Evolutionary conservation across 2,888 invertebrate species (phyloP), one percentile per base, ranked within the genome.

Genomic region (Seladonia tumulorum): DNA sequence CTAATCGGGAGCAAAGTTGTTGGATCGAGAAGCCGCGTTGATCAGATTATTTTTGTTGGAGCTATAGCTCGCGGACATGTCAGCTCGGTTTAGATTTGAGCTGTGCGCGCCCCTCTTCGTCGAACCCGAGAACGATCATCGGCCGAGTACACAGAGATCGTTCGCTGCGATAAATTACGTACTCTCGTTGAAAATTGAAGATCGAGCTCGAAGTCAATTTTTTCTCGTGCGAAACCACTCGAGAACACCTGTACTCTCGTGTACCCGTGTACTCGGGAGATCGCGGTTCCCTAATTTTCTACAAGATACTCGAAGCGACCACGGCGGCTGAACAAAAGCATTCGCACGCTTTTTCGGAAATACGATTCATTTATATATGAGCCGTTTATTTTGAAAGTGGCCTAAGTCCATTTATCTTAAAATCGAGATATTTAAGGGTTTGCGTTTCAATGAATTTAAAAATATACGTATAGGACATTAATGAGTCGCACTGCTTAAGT

Each of bases 1-100:
- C 66, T 87, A 83, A 68, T 39, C 76, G 86, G 80, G 79, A 84
- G 84, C 81, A 89, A 89, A 73, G 83, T 87, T 87, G 86, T 89
- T 79, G 63, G 70, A 66, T 39, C 57, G 79, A 49, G 73, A 81
- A 18, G 25, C 75, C 87, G 79, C 87, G 79, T 80, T 47, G 35
- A 71, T 80, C 63, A 82, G 57, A 73, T 81, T 81, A 47, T 82
- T 79, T 79, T 76, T 70, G 73, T 85, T 81, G 85, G 78, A 80
- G 73, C 53, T 85, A 83, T 78, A 75, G 57, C 63, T 76, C 81
- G 79, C 87, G 90, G 88, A 79, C 80, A 71, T n/a, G 57, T 57
- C n/a, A 57, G 57, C 87, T 83, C 87, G 79, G 49, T 80, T 80
- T 35, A 87, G 87, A 87, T 78, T 81, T 74, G 57, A 71, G 49